Evolutionary conservation across 1,140 invertebrate species (phyloP).

Genomic region (Marisa cornuarietis): DNA sequence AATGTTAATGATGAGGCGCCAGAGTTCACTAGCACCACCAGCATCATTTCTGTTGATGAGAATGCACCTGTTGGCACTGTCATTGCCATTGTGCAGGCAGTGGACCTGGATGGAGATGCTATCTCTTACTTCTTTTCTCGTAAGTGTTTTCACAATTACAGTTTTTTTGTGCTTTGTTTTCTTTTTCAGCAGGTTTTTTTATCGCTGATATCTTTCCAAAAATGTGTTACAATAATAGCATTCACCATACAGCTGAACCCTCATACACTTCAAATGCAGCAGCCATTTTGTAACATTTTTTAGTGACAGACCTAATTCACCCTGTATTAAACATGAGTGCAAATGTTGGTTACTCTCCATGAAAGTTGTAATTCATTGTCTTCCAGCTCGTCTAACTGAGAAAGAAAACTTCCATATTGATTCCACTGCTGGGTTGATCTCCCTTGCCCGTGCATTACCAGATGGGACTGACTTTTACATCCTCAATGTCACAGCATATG

Average conservation of each 20-base stretch:
- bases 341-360: too few species aligned
- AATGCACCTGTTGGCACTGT: conserved; percentile 90
- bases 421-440: conserved; percentile 48
- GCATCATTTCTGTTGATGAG: conserved; percentile 85
- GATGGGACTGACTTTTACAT: conserved; percentile 40
- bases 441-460: conserved; percentile 36
- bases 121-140: conserved; percentile 56
- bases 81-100: conserved; percentile 89
- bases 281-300: too few species aligned
- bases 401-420: conserved; percentile 41
- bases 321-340: too few species aligned
- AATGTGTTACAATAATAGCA: background rate
- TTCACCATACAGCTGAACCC: too few species aligned
- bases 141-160: conserved; percentile 24
- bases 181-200: background rate
- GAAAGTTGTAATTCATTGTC: too few species aligned
- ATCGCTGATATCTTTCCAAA: background rate
- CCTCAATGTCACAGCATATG: conserved; percentile 46
- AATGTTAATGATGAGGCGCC: conserved; percentile 63
- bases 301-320: too few species aligned
- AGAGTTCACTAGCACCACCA: conserved; percentile 75
- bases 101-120: conserved; percentile 82
- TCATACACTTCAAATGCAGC: too few species aligned
- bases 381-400: conserved; percentile 14
- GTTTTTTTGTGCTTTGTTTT: background rate